Base-by-base conservation (phyloP, 2,113 vertebrate species). In the Stercorarius parasiticus region DNA sequence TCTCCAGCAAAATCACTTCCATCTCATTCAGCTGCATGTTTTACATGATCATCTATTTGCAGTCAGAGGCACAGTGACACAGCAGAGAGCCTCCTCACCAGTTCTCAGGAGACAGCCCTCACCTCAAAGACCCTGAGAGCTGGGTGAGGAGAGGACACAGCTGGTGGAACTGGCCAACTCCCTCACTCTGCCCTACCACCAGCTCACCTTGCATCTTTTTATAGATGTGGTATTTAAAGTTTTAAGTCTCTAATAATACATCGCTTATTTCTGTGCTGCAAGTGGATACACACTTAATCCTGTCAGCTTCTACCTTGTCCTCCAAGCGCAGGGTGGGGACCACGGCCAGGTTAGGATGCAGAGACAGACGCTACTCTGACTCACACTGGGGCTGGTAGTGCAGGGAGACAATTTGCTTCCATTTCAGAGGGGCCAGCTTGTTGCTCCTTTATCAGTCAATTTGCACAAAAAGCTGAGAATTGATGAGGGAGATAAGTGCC, bases 11-110 rank as follows among this genome's bases (percentile, higher is more conserved):
- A 82, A 32, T 8, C 62, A 3, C 50, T n/a, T 5, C 49, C 56
- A 17, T 8, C 65, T 50, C 78, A 2, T 21, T 17, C 78, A 55
- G 32, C 40, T 10, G 38, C 36, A 9, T 7, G 2, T 38, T 64
- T 61, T 23, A n/a, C 49, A 10, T 0, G 5, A 3, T 5, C 5
- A 3, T 7, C 18, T 20, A 1, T 10, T 0, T 9, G 43, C 66
- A 49, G n/a, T 5, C 18, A n/a, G 79, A 71, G 36, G 38, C 29
- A 20, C 43, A 56, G 53, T 1, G 5, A 9, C 65, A 7, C 62
- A 38, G 49, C 65, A 85, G 30, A 88, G 49, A 36, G 13, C 29
- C 74, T 77, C 58, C 49, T 36, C 26, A 5, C 38, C 32, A 13
- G 0, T 10, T 9, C 45, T 16, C 53, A 43, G 64, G 50, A n/a